Percentiles rank a stretch among this genome's conserved stretches.
These are phyloP conservation scores for Ennomos erosarius DNA, from an alignment of 2,888 invertebrate genomes.

Conservation along the genomic window DNA sequence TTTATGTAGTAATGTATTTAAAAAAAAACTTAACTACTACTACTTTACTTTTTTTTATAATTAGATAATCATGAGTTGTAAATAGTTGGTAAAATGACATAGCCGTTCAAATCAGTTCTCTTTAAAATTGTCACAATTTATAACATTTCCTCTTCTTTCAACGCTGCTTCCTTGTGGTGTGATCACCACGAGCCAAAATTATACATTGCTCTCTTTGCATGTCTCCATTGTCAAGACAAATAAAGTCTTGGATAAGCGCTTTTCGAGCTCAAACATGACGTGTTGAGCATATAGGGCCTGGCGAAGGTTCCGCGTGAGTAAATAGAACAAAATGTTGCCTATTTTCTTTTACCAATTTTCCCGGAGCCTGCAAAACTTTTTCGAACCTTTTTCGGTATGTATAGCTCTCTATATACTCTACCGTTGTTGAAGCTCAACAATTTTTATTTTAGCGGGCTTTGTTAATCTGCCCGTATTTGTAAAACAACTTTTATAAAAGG, in stretches of 20 bases:
- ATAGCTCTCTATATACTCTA: slow-evolving; percentile 3
- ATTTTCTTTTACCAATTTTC: slow-evolving; percentile 24
- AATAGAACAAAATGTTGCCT: slow-evolving; percentile 29
- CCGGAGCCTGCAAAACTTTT: slow-evolving; percentile 18
- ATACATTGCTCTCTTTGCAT: slow-evolving; percentile 9
- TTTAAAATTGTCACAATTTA: too few species aligned
- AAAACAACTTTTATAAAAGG: slow-evolving; percentile 9
- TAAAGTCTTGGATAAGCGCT: slow-evolving; percentile 23
- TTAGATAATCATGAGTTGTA: too few species aligned
- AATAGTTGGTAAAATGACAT: too few species aligned
- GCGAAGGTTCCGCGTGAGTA: slow-evolving; percentile 28
- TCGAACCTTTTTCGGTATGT: slow-evolving; percentile 22
- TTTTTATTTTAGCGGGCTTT: slow-evolving; percentile 16
- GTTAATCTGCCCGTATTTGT: slow-evolving; percentile 16
- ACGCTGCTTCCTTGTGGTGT: background rate
- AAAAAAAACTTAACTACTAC: too few species aligned
- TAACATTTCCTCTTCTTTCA: too few species aligned
- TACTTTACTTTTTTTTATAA: too few species aligned
- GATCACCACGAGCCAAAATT: slow-evolving; percentile 3
- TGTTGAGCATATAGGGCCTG: slow-evolving; percentile 8
- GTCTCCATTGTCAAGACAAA: slow-evolving; percentile 20
- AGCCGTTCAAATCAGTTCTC: too few species aligned
- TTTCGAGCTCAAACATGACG: slow-evolving; percentile 29
- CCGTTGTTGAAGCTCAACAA: slow-evolving; percentile 13
- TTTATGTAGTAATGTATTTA: too few species aligned